Evolutionary conservation across 92 coral and sea anemone genomes (phyloP), one percentile per base, ranked within the genome.

Genomic region (Pocillopora meandrina): DNA sequence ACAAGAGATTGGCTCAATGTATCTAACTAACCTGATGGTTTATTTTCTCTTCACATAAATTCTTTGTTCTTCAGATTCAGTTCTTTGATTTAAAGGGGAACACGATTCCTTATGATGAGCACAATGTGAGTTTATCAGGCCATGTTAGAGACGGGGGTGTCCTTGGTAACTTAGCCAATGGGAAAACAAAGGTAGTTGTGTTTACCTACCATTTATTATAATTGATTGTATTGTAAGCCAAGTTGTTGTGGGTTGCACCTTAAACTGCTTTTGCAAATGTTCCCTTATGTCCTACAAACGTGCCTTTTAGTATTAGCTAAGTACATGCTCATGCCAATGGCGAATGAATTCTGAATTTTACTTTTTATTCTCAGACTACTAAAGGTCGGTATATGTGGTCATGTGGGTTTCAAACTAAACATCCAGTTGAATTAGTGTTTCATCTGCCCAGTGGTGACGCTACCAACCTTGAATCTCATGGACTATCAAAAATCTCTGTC

Each of bases 381-480:
- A 96, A 96, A 75, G 93, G 90, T 19, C 93, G 89, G 33, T 94
- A 94, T 82, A 96, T 96, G 98, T 96, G 98, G 98, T 88, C 87
- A 20, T 94, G 96, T 82, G 96, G 89, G 64, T 94, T 90, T 79
- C 35, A 76, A 36, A 33, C 79, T 65, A 94, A 91, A 23, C 87
- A 72, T 21, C 91, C 95, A n/a, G 92, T 96, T 13, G 96, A 95
- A 70, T 70, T 96, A n/a, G 72, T 88, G 76, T 94, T 96, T 64
- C 98, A 92, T 65, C 79, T 96, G 3, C 91, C 95, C 13, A 79
- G 84, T 12, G 62, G 69, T 62, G 89, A 75, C 66, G 74, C 82
- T 3, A 78, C 70, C 31, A 88, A 83, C 19, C 72, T 82, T 33
- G 90, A 79, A 15, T 78, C 72, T 34, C 87, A 86, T 72, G 94